Evolutionary conservation across 2,113 vertebrate genomes (phyloP).

Genomic region (Tragelaphus strepsiceros): DNA sequence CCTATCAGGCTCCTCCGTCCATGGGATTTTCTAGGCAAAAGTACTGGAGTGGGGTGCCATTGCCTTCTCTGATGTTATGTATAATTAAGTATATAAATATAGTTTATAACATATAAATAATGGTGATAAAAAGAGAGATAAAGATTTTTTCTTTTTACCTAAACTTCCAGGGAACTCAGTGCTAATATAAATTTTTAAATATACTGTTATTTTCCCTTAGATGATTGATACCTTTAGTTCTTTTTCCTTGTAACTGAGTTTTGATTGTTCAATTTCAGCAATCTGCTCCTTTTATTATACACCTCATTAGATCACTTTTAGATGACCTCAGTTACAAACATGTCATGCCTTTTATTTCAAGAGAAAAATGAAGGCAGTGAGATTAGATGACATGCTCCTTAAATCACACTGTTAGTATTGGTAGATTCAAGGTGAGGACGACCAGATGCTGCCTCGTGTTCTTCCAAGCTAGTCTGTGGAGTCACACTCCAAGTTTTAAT

Average conservation of each 20-base stretch:
- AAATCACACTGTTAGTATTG: neutral
- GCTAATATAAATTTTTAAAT: neutral
- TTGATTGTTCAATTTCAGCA: neutral
- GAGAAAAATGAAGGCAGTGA: neutral
- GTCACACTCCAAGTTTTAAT: neutral
- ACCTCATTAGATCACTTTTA: neutral
- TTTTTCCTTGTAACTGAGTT: neutral
- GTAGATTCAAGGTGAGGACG: neutral
- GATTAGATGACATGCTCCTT: neutral
- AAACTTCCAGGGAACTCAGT: neutral
- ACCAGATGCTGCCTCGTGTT: neutral
- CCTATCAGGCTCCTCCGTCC: too few species aligned
- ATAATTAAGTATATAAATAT: neutral
- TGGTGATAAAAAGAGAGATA: neutral
- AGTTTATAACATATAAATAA: neutral
- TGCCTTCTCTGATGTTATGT: neutral
- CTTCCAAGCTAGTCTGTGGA: neutral
- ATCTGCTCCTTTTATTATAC: neutral
- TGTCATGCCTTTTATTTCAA: neutral
- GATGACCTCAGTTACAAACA: neutral
- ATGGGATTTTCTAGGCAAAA: too few species aligned
- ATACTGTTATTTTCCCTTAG: neutral
- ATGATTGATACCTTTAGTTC: neutral
- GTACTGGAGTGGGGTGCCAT: too few species aligned
- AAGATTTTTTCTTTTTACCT: neutral